A percentile compares a stretch with the other conserved stretches of the same genome.
phyloP scores from a whole-genome alignment of 2,113 vertebrate species.

The Vidua macroura region DNA sequence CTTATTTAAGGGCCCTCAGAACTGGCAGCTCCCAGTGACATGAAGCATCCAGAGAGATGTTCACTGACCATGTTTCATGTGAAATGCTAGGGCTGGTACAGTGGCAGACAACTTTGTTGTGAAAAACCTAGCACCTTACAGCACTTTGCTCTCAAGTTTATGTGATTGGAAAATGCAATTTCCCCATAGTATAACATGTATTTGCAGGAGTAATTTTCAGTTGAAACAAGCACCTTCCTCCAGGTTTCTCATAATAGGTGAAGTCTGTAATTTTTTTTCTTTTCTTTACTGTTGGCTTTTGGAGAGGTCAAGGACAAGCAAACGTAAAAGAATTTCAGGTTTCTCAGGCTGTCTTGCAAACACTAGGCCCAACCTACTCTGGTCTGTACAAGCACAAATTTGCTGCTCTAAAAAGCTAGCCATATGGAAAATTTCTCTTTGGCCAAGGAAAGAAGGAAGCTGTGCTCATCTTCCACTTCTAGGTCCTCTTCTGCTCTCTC shows the following conservation, averaged over 20 bases:
- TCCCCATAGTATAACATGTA: neutral
- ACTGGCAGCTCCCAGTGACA: neutral
- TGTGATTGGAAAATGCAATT: neutral
- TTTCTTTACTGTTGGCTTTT: neutral
- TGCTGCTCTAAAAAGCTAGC: neutral
- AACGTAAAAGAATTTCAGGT: neutral
- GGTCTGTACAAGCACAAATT: neutral
- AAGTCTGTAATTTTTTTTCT: neutral
- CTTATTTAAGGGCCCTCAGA: neutral
- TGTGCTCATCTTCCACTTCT: neutral
- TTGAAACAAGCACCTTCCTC: neutral
- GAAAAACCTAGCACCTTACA: neutral
- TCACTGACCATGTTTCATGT: neutral
- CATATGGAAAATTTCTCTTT: neutral
- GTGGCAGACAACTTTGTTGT: neutral
- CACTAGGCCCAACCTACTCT: neutral
- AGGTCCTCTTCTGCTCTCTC: neutral
- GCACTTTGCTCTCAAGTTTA: neutral
- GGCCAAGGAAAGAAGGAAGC: neutral
- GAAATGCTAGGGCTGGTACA: neutral
- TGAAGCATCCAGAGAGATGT: neutral
- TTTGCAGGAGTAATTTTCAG: neutral
- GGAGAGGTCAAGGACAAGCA: neutral
- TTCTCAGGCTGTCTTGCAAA: neutral
- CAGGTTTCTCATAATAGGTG: neutral